phyloP scores from a whole-genome alignment of 2,888 invertebrate genomes.

The Heterodera filipjevi region DNA sequence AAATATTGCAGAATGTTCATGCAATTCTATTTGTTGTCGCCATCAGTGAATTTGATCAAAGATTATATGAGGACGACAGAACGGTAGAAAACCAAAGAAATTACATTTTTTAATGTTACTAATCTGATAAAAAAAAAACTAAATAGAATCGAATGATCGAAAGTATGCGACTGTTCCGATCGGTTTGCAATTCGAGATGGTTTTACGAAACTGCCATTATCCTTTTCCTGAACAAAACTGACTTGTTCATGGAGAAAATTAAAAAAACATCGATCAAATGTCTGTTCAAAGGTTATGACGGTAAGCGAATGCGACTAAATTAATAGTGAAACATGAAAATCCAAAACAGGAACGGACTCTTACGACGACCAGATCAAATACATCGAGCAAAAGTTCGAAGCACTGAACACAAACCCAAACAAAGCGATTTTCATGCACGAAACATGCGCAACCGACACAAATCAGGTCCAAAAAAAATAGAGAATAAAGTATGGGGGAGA shows the following conservation, averaged over 20 bases:
- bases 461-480: not conserved
- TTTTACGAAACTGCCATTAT: constrained; percentile 36
- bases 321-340: not conserved
- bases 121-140: too few relatives aligned
- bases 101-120: not conserved
- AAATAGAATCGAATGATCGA: constrained; percentile 30
- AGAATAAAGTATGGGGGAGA: not conserved
- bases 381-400: constrained; percentile 13
- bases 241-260: constrained; percentile 32
- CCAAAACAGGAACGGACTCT: constrained; percentile 1
- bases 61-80: constrained; percentile 5
- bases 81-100: constrained; percentile 7
- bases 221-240: constrained; percentile 38
- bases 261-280: constrained; percentile 33
- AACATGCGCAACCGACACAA: constrained; percentile 26
- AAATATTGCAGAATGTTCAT: constrained; percentile 17
- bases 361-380: constrained; percentile 21
- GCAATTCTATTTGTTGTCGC: constrained; percentile 26
- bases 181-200: constrained; percentile 29
- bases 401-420: constrained; percentile 9
- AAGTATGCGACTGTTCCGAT: constrained; percentile 32
- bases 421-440: constrained; percentile 20
- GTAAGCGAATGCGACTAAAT: not conserved
- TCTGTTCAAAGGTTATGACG: constrained; percentile 11
- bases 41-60: constrained; percentile 27